Base-by-base conservation (phyloP, 2,797 vertebrate genomes). In the Muscicapa comitata region DNA sequence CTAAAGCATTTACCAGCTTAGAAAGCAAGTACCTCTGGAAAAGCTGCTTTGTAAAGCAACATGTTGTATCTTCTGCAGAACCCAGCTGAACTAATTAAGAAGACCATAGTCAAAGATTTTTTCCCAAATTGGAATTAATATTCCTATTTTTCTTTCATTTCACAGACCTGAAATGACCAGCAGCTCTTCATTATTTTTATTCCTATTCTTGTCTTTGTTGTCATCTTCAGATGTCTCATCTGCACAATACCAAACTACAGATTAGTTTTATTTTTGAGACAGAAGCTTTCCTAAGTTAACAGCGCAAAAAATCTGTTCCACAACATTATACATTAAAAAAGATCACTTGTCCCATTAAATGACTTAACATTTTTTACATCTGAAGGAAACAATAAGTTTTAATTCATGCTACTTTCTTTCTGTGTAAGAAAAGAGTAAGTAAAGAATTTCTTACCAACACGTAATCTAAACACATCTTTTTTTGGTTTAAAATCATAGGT, bases 221-320 rank as follows among this genome's bases (percentile, higher is more conserved):
- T 45, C 25, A 91, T 77, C 87, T 96, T 90, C 71, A 86, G 74
- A 91, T 70, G 26, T 73, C 47, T 88, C 40, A 77, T 90, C 75
- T 54, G 48, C 40, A 31, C 57, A 86, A 85, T 75, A 92, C 68
- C 3, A 1, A 93, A 53, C 11, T 66, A 55, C 75, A 61, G 40
- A 86, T 58, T 72, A 85, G n/a, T 50, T 59, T 65, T 70, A 40
- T 75, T 78, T 97, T 88, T 89, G 77, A 93, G 58, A 54, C 12
- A 53, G 37, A 59, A 80, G 31, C 80, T 26, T 31, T 91, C 42
- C 78, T 82, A 86, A 89, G 35, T 1, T 90, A 51, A 78, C 67
- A 73, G 43, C 24, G 79, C 10, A 16, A 59, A 59, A 96, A 90
- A 83, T 74, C 88, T 94, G 65, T 92, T 86, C 51, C 87, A 88